phyloP scores from a whole-genome alignment of 2,888 invertebrate species.

The Cabera pusaria region DNA sequence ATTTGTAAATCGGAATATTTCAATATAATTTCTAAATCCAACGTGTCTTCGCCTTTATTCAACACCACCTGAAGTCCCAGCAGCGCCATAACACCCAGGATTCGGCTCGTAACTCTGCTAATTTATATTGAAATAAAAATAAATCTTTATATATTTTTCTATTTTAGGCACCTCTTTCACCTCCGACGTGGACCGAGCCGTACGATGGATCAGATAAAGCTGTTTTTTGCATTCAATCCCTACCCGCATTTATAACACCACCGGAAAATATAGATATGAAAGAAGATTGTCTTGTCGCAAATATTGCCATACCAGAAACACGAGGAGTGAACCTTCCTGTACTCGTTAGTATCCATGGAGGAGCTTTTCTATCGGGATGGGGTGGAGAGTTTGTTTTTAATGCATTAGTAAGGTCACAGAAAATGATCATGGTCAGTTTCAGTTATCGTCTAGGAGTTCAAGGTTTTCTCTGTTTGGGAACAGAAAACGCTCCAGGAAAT shows the following conservation, averaged over 20 bases:
- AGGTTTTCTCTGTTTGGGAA: slow-evolving; percentile 48
- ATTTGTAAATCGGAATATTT: too few relatives aligned
- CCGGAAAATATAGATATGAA: not conserved
- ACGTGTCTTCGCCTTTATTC: too few relatives aligned
- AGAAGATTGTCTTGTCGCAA: slow-evolving; percentile 7
- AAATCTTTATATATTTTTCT: too few relatives aligned
- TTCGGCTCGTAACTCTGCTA: too few relatives aligned
- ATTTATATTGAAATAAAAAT: too few relatives aligned
- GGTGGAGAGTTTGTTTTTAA: not conserved
- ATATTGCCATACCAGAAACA: slow-evolving; percentile 4
- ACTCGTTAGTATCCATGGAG: slow-evolving; percentile 1
- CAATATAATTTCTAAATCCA: too few relatives aligned
- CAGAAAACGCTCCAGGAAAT: slow-evolving; percentile 44
- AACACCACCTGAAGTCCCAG: too few relatives aligned
- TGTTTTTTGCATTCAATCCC: not conserved
- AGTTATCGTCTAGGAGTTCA: slow-evolving; percentile 39
- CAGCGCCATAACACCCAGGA: too few relatives aligned
- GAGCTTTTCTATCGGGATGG: not conserved
- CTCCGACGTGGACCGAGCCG: slow-evolving; percentile 4
- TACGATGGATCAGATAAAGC: not conserved
- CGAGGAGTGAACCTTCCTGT: slow-evolving; percentile 8
- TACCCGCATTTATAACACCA: not conserved
- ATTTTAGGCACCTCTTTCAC: slow-evolving; percentile 10
- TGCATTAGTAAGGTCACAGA: slow-evolving; percentile 14
- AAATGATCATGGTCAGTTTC: slow-evolving; percentile 19